Base-by-base conservation (phyloP, 2,797 vertebrate genomes). In the Numenius phaeopus region DNA sequence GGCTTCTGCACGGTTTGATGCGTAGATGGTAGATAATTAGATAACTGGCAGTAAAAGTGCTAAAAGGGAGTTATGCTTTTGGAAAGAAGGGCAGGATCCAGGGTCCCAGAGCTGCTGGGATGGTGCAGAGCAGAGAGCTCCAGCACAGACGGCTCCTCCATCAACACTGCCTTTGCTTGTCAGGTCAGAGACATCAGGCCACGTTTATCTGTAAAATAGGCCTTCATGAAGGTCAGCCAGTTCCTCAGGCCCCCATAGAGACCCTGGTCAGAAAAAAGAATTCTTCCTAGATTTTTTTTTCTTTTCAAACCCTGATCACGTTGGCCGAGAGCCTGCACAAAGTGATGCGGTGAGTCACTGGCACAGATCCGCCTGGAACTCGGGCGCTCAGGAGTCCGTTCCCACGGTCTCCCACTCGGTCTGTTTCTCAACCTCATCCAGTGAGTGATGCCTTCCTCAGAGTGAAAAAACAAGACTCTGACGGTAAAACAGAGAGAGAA, bases 401-500 rank as follows among this genome's bases (percentile, higher is more conserved):
- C 96, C 94, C 96, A 97, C 78, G 67, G 55, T 58, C 91, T 94
- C 91, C 86, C 59, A 66, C 91, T 93, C 72, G 58, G 1, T 11
- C 27, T 29, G 29, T 95, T 97, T 93, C 94, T 42, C 94, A 96
- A 90, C 79, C 55, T 66, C 55, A 57, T 77, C 70, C 77, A 22
- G 57, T 37, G 61, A 71, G 59, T 73, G 75, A 61, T 91, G 80
- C 83, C 58, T 91, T 82, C 54, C 32, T 61, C 58, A 4, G 61
- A 83, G 61, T 8, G 9, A 26, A 52, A 75, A 85, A 83, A 27
- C 84, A 87, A 42, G 57, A 24, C 39, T 46, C 1, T 54, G n/a
- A 9, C 46, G 46, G 55, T 47, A 61, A 72, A 90, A 40, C 14
- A 2, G 32, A 32, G 62, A 79, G 40, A 47, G 49, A 30, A 40